These are phyloP conservation scores for Sebastes minor DNA, from an alignment of 2,797 vertebrate genomes.

Conservation along the genomic window DNA sequence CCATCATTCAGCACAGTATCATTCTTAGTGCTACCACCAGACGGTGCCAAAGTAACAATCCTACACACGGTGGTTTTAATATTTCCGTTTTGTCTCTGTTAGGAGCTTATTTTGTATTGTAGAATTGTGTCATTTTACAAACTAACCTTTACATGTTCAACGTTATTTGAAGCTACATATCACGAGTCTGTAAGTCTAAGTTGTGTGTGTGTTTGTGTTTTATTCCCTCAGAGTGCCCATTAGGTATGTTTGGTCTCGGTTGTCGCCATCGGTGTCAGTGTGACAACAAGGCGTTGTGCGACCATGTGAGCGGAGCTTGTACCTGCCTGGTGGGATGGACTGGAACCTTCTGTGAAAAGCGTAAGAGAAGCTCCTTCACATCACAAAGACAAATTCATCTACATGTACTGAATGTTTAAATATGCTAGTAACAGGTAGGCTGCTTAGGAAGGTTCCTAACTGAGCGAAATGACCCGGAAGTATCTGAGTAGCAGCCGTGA, in stretches of 20 bases:
- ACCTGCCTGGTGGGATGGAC: conserved; percentile 91
- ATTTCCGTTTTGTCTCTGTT: neutral
- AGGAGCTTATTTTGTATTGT: neutral
- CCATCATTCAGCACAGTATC: neutral
- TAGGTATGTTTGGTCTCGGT: conserved; percentile 84
- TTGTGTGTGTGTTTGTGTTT: neutral
- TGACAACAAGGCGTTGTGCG: conserved; percentile 88
- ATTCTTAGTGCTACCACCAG: conserved; percentile 1
- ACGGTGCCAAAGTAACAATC: neutral
- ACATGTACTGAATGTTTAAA: neutral
- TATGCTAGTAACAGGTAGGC: neutral
- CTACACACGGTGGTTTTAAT: neutral
- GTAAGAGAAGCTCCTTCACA: conserved; percentile 74
- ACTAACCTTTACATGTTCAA: neutral
- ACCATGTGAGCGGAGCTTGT: conserved; percentile 93
- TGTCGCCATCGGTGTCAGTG: conserved; percentile 90
- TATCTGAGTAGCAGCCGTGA: too few species aligned
- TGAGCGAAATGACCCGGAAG: too few species aligned
- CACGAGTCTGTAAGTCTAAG: neutral
- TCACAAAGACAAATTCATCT: neutral
- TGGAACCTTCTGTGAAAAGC: conserved; percentile 91
- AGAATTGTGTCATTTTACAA: neutral
- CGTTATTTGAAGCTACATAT: neutral
- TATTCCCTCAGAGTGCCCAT: conserved; percentile 83
- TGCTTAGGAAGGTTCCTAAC: too few species aligned